Evolutionary conservation across 2,888 invertebrate genomes (phyloP).

Genomic region (Apamea monoglypha): DNA sequence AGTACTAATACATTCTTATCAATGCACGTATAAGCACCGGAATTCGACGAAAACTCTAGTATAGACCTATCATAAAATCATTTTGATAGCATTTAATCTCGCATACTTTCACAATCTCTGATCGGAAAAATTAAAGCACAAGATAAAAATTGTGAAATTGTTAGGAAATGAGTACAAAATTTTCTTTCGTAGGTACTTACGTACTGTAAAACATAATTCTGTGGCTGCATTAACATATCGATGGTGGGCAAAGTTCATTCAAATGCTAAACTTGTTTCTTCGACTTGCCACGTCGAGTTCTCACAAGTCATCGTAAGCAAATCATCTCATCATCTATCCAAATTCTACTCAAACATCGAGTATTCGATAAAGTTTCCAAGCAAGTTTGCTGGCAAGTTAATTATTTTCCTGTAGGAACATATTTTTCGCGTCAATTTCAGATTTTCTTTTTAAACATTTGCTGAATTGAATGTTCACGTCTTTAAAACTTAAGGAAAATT

Average conservation of each 20-base stretch:
- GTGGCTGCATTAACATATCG: constrained; percentile 40
- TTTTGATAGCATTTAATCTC: constrained; percentile 42
- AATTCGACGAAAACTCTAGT: constrained; percentile 6
- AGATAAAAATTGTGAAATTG: not conserved
- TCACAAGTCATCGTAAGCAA: constrained; percentile 39
- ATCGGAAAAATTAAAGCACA: constrained; percentile 7
- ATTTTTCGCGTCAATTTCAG: constrained; percentile 7
- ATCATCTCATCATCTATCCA: constrained; percentile 26
- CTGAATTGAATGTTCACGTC: not conserved
- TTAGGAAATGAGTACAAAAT: not conserved
- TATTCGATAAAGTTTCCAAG: constrained; percentile 12
- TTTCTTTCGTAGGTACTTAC: not conserved
- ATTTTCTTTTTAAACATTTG: not conserved
- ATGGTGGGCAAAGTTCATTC: constrained; percentile 40
- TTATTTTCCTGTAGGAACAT: constrained; percentile 11
- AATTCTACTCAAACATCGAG: constrained; percentile 21
- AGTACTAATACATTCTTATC: constrained; percentile 32
- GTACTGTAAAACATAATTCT: constrained; percentile 13
- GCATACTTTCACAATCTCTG: constrained; percentile 2
- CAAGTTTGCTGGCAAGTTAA: constrained; percentile 15
- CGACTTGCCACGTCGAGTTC: constrained; percentile 27
- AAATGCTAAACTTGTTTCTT: constrained; percentile 42
- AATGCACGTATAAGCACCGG: constrained; percentile 34
- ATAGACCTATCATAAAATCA: constrained; percentile 7
- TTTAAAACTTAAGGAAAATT: not conserved